Evolutionary conservation across 2,797 vertebrate species (phyloP).

Genomic region (Intellagama lesueurii): DNA sequence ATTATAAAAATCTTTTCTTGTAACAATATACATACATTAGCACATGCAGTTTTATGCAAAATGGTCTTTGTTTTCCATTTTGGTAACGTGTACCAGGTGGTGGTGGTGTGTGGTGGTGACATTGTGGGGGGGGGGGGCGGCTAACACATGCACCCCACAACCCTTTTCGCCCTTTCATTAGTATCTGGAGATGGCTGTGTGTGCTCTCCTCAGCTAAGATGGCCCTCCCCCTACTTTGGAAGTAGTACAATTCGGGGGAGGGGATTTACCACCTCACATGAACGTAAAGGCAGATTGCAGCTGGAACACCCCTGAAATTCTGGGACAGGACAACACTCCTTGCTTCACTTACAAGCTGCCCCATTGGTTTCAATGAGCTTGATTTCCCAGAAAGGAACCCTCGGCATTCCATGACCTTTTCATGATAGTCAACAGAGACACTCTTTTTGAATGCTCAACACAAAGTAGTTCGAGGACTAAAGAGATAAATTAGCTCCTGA

Average conservation of each 20-base stretch:
- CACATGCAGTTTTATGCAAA: no score
- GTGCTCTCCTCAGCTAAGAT: neutral
- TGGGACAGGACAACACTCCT: no score
- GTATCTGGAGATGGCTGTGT: neutral
- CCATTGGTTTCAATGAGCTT: neutral
- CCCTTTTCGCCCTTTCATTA: no score
- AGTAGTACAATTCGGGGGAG: neutral
- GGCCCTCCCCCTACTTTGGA: neutral
- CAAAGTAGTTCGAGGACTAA: conserved; percentile 20
- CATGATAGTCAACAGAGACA: neutral
- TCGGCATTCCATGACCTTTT: neutral
- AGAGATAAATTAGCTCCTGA: conserved; percentile 42
- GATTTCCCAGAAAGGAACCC: neutral
- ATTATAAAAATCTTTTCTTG: no score
- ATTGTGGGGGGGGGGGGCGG: neutral
- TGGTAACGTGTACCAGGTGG: neutral
- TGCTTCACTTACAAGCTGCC: neutral
- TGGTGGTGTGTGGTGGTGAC: neutral
- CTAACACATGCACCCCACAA: neutral
- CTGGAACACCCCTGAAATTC: no score
- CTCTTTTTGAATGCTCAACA: neutral
- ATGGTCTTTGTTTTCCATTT: no score
- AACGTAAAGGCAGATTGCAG: neutral
- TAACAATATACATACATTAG: no score
- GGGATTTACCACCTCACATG: neutral